These are phyloP conservation scores for Drosophila infuscata DNA, from an alignment of 2,888 invertebrate genomes.

Conservation along the genomic window DNA sequence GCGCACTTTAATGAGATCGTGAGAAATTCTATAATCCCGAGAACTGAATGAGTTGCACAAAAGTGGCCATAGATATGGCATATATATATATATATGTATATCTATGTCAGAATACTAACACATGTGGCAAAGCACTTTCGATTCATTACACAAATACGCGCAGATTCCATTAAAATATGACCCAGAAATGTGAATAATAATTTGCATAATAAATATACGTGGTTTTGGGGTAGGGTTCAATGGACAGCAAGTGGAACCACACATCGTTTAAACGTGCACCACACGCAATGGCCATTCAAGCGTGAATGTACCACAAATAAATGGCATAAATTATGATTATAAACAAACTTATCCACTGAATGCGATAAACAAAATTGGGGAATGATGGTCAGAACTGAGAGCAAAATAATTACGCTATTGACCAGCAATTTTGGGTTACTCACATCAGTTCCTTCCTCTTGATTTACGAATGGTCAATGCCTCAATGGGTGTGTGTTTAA, in stretches of 20 bases:
- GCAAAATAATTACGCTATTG: slow-evolving; percentile 50
- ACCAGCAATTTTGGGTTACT: slow-evolving; percentile 51
- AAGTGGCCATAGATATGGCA: not conserved
- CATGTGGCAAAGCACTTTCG: slow-evolving; percentile 48
- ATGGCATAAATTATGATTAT: slow-evolving; percentile 58
- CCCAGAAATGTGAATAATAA: slow-evolving; percentile 29
- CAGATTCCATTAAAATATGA: slow-evolving; percentile 25
- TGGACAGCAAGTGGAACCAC: not conserved
- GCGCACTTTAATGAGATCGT: slow-evolving; percentile 62
- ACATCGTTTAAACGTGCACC: slow-evolving; percentile 33
- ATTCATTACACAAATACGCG: slow-evolving; percentile 33
- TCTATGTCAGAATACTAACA: slow-evolving; percentile 34
- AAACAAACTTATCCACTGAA: slow-evolving; percentile 26
- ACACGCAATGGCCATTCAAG: slow-evolving; percentile 35
- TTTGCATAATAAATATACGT: slow-evolving; percentile 58
- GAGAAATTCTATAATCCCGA: slow-evolving; percentile 49
- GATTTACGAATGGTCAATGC: slow-evolving; percentile 45
- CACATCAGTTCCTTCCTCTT: slow-evolving; percentile 37
- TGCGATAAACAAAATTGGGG: slow-evolving; percentile 22
- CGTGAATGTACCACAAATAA: slow-evolving; percentile 57
- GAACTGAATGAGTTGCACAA: not conserved
- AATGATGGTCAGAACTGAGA: slow-evolving; percentile 13
- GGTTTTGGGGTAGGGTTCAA: not conserved
- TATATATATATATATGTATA: not conserved
- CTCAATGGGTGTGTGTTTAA: not conserved